Base-by-base conservation (phyloP, 1,140 invertebrate genomes). In the Notospermus geniculatus region DNA sequence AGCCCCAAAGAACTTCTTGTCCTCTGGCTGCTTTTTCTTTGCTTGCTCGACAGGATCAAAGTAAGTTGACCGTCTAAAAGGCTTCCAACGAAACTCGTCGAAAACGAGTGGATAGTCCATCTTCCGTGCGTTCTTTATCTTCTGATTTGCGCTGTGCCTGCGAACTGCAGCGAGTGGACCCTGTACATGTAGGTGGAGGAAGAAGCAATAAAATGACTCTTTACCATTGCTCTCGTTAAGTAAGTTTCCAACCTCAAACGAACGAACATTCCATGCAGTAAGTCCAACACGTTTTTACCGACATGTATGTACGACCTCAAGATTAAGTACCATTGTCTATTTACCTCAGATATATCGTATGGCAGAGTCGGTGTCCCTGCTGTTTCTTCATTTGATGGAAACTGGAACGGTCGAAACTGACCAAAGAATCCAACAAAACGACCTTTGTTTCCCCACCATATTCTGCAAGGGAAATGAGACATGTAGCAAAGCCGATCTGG, bases 331-430 rank as follows among this genome's bases (percentile, higher is more conserved):
- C n/a, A n/a, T n/a, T n/a, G n/a, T n/a, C n/a, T n/a, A n/a, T n/a
- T 54, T 62, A 80, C 78, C 72, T 80, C 78, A 30, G 69, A 72
- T 28, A 80, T 79, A 53, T 80, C 78, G 63, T 75, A 79, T 11
- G 78, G 78, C 30, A 78, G 59, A 0, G 60, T 54, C 1, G 72
- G 64, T 0, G 67, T 66, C 9, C 71, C 66, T 7, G 71, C 68
- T 27, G 64, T 70, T n/a, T 74, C 71, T 45, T 78, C 77, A n/a
- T 65, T 67, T 23, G 57, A 62, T 23, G 76, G 75, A 46, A 74
- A 76, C 32, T 63, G 65, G 57, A 80, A 72, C 2, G 71, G 65
- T 57, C 73, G 61, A 55, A 70, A 71, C 64, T 80, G 78, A 36
- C 77, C 68, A 54, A 76, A 76, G 55, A 78, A 80, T 5, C 78